phyloP scores from a whole-genome alignment of 1,140 invertebrate genomes.

The Hyphantria cunea region DNA sequence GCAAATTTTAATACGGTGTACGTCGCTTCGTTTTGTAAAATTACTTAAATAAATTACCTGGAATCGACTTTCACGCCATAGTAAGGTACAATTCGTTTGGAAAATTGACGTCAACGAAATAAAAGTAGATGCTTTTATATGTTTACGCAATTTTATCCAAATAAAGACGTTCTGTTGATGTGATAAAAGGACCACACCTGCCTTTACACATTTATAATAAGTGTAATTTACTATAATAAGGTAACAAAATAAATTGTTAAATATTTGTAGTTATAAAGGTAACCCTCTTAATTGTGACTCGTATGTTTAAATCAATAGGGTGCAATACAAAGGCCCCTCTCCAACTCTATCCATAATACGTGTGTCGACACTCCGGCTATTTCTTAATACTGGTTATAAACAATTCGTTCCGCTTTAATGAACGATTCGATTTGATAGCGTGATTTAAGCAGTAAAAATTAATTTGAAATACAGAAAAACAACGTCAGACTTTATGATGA shows the following conservation, averaged over 20 bases:
- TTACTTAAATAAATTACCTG: conserved; percentile 75
- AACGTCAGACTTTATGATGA: neutral
- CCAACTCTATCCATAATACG: conserved; percentile 54
- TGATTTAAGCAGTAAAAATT: conserved; percentile 62
- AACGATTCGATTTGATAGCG: conserved; percentile 55
- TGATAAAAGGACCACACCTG: neutral
- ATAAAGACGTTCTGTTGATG: neutral
- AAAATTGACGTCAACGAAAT: conserved; percentile 57
- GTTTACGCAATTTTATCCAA: conserved; percentile 3
- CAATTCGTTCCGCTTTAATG: conserved; percentile 70
- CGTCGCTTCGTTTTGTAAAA: conserved; percentile 64
- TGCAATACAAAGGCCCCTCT: conserved; percentile 4
- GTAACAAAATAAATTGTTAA: conserved; percentile 12
- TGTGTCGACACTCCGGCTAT: conserved; percentile 50
- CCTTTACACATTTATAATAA: neutral
- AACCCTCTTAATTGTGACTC: conserved; percentile 64
- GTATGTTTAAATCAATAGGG: conserved; percentile 40
- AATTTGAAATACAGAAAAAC: conserved; percentile 45
- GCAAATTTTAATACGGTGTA: conserved; percentile 77
- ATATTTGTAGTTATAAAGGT: conserved; percentile 58
- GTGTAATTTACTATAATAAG: neutral
- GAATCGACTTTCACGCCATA: conserved; percentile 62
- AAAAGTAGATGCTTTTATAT: conserved; percentile 32
- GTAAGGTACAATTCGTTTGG: conserved; percentile 54
- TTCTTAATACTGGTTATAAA: conserved; percentile 68